Evolutionary conservation across 2,113 vertebrate genomes (phyloP).

Genomic region (Melozone crissalis): DNA sequence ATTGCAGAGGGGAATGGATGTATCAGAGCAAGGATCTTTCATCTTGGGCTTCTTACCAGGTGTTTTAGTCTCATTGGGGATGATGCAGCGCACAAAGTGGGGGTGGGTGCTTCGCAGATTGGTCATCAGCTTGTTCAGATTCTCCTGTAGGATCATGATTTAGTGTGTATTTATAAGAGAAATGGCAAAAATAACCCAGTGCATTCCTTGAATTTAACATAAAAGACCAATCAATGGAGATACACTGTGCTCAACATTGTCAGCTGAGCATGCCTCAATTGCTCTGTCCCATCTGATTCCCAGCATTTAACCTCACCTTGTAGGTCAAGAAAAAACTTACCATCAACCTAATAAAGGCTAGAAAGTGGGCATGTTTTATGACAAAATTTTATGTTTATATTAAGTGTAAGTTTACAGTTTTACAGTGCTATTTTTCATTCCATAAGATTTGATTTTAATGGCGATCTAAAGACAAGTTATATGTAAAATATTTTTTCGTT

Average conservation of each 20-base stretch:
- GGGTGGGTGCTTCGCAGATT: conserved; percentile 26
- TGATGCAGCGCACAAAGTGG: conserved; percentile 28
- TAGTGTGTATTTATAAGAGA: neutral
- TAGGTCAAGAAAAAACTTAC: neutral
- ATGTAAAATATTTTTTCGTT: neutral
- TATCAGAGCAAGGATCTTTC: neutral
- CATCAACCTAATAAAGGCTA: neutral
- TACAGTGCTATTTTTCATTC: neutral
- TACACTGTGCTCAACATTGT: neutral
- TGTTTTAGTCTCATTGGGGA: conserved; percentile 35
- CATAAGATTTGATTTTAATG: neutral
- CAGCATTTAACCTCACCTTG: neutral
- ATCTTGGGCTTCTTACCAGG: neutral
- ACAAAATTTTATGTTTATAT: neutral
- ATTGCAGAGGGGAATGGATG: neutral
- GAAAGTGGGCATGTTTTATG: neutral
- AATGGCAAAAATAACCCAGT: neutral
- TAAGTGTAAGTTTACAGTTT: neutral
- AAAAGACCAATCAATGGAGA: neutral
- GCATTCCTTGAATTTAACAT: neutral
- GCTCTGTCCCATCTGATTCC: neutral
- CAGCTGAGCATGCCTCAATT: neutral
- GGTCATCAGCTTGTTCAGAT: conserved; percentile 70
- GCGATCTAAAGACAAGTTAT: neutral
- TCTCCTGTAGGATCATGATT: neutral